phyloP scores from a whole-genome alignment of 2,888 invertebrate species.

The Aleiodes leptofemur region DNA sequence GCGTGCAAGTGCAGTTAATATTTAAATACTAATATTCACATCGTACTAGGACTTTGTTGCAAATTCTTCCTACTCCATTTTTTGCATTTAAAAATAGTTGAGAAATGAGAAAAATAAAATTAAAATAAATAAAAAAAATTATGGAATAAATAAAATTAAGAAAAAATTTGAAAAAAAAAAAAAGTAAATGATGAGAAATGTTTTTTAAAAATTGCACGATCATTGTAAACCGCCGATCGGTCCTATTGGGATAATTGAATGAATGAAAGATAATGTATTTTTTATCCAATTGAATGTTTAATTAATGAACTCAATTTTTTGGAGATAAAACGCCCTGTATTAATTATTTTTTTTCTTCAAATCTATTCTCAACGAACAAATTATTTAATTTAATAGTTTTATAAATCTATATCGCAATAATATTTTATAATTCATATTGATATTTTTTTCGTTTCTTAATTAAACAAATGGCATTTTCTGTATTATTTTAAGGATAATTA shows the following conservation, averaged over 20 bases:
- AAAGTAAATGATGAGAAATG: background rate
- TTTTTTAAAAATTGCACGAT: constrained; percentile 16
- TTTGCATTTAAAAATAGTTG: constrained; percentile 16
- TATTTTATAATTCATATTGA: no score
- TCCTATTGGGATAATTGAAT: constrained; percentile 29
- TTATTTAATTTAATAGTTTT: no score
- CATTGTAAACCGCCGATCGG: constrained; percentile 29
- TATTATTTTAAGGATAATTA: no score
- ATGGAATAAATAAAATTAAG: background rate
- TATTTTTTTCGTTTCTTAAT: no score
- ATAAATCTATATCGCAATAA: no score
- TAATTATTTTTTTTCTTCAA: no score
- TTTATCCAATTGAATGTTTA: no score
- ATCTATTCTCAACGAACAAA: no score
- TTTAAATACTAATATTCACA: constrained; percentile 20
- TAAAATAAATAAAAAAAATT: background rate
- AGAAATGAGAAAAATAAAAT: background rate
- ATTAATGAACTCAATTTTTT: no score
- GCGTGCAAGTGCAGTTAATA: constrained; percentile 32
- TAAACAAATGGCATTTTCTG: no score
- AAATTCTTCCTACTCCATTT: constrained; percentile 16
- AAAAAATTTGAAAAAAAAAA: background rate
- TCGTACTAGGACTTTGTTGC: constrained; percentile 27
- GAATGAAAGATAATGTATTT: no score
- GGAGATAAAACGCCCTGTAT: no score